These are phyloP conservation scores for Leptinotarsa peninsularis DNA, from an alignment of 2,888 invertebrate genomes.

Conservation along the genomic window DNA sequence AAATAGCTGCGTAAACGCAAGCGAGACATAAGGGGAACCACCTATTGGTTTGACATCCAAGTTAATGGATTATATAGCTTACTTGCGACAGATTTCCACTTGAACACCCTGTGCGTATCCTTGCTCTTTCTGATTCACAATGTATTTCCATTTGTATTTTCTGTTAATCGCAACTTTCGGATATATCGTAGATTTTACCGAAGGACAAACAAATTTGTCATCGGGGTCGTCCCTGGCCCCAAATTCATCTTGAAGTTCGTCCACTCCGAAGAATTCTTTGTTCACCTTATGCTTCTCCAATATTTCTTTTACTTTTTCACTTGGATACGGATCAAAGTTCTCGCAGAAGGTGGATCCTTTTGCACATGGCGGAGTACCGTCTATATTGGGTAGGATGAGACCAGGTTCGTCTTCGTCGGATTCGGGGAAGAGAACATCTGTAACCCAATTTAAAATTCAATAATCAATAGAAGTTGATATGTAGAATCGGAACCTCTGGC, in stretches of 20 bases:
- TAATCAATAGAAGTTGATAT: no score
- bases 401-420: background rate
- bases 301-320: conserved; percentile 18
- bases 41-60: no score
- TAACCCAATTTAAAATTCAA: no score
- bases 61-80: conserved; percentile 4
- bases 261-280: conserved; percentile 26
- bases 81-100: conserved; percentile 74
- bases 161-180: conserved; percentile 74
- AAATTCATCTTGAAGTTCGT: conserved; percentile 3
- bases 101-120: conserved; percentile 75
- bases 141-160: conserved; percentile 75
- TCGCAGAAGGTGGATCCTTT: conserved; percentile 24
- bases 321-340: conserved; percentile 21
- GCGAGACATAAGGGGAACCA: no score
- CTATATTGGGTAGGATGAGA: background rate
- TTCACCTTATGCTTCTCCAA: background rate
- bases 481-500: no score
- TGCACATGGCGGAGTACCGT: conserved; percentile 17
- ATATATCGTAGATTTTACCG: conserved; percentile 68
- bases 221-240: conserved; percentile 37
- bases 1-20: no score
- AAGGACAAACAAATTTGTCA: conserved; percentile 58
- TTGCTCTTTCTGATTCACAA: conserved; percentile 75
- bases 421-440: conserved; percentile 7